Conservation (phyloP, 2,797 vertebrate genomes). For the Oryzias dopingdopingensis region DNA sequence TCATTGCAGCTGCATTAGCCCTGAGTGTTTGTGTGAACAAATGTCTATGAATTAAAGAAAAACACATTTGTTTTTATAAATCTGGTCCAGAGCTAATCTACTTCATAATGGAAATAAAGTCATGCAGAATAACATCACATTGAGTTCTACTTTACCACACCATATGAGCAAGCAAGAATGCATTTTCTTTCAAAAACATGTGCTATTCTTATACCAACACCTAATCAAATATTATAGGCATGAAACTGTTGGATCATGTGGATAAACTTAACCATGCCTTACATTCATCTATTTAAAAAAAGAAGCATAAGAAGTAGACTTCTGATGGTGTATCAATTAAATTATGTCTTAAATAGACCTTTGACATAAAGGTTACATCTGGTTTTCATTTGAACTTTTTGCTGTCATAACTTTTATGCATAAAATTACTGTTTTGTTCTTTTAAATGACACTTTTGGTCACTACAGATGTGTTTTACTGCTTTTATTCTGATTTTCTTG, state of each 20-base stretch:
- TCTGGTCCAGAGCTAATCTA: neutral
- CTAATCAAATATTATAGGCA: too few species aligned
- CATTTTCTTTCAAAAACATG: neutral
- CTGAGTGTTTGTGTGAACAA: neutral
- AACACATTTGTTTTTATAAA: neutral
- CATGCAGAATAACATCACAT: too few species aligned
- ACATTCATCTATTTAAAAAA: too few species aligned
- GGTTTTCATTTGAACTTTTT: neutral
- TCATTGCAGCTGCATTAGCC: constrained; percentile 3
- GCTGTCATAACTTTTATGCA: neutral
- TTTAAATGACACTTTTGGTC: too few species aligned
- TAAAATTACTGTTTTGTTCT: too few species aligned
- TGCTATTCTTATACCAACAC: too few species aligned
- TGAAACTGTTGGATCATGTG: too few species aligned
- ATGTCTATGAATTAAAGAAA: too few species aligned
- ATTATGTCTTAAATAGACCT: neutral
- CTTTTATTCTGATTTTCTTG: too few species aligned
- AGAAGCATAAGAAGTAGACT: too few species aligned
- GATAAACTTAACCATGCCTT: too few species aligned
- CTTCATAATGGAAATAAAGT: constrained; percentile 4
- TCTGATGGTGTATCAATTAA: neutral
- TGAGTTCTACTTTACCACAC: neutral
- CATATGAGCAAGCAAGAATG: neutral
- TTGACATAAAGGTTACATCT: neutral
- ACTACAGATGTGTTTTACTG: too few species aligned